Base-by-base conservation (phyloP, 2,113 vertebrate genomes). In the Tragelaphus imberbis region DNA sequence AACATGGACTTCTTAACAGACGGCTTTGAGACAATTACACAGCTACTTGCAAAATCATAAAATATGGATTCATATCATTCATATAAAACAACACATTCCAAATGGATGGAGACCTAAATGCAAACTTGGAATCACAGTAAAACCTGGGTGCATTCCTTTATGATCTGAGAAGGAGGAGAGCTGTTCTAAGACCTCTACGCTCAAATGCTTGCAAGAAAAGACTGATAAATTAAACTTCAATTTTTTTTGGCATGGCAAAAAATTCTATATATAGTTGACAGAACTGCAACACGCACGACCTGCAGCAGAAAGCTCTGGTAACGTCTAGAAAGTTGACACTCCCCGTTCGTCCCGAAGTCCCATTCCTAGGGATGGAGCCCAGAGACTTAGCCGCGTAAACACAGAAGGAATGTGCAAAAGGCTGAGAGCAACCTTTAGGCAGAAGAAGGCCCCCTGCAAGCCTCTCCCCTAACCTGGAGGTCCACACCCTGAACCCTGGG, bases 31-130 rank as follows among this genome's bases (percentile, higher is more conserved):
- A 44, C 40, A 75, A 44, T 63, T 80, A 58, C 58, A 30, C 0
- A 63, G 59, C 65, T 81, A 25, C 84, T 63, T 89, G 84, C 53
- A 75, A 80, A 71, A 40, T 88, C 53, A 75, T 79, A 55, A 51
- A 91, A 91, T 71, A 84, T 56, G 12, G 88, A 91, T 15, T 89
- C 94, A 36, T 3, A 84, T 85, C 95, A 49, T 88, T 68, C 79
- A 21, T 9, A 51, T 7, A 16, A 7, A 71, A 80, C 33, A 17
- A n/a, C 44, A 56, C 25, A 49, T 58, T 49, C n/a, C 51, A 79
- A 80, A 15, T 25, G 59, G 40, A 51, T 44, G 51, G 36, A 55
- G 53, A 25, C 36, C 88, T 56, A 58, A 71, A 36, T 19, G 49
- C 68, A 77, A 58, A 59, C 75, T 16, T 2, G n/a, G 11, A 92